These are phyloP conservation scores for Siniperca scherzeri DNA, from an alignment of 2,797 vertebrate species.

Conservation along the genomic window DNA sequence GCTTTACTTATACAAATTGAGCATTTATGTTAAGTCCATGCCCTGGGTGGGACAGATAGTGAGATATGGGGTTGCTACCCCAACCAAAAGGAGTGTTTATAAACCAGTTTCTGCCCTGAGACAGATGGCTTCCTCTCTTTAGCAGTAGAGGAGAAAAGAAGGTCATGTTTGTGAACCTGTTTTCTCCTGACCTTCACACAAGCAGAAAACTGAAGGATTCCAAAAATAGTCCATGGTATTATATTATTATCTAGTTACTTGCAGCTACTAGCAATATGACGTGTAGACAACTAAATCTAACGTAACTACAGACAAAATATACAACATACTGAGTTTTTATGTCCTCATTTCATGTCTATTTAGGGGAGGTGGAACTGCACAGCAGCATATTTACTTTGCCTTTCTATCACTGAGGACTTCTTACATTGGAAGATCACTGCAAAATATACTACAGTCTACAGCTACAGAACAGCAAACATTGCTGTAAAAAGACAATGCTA, in stretches of 20 bases:
- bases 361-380: background rate
- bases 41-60: conserved; percentile 24
- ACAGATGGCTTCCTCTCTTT: conserved; percentile 67
- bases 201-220: conserved; percentile 35
- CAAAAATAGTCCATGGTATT: conserved; percentile 34
- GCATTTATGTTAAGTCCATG: conserved; percentile 15
- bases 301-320: conserved; percentile 3
- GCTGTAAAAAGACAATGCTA: conserved; percentile 36
- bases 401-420: background rate
- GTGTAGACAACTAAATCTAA: background rate
- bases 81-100: conserved; percentile 60
- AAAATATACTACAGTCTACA: background rate
- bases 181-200: conserved; percentile 50
- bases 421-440: background rate
- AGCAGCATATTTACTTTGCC: background rate
- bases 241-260: conserved; percentile 32
- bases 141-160: conserved; percentile 68
- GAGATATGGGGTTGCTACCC: conserved; percentile 51
- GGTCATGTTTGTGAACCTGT: conserved; percentile 59
- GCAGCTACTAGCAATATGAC: conserved; percentile 1
- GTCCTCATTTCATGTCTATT: background rate
- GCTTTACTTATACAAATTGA: conserved; percentile 33
- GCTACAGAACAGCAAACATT: background rate
- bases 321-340: background rate
- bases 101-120: conserved; percentile 50